phyloP scores from a whole-genome alignment of 2,113 vertebrate genomes.

The Panthera uncia region DNA sequence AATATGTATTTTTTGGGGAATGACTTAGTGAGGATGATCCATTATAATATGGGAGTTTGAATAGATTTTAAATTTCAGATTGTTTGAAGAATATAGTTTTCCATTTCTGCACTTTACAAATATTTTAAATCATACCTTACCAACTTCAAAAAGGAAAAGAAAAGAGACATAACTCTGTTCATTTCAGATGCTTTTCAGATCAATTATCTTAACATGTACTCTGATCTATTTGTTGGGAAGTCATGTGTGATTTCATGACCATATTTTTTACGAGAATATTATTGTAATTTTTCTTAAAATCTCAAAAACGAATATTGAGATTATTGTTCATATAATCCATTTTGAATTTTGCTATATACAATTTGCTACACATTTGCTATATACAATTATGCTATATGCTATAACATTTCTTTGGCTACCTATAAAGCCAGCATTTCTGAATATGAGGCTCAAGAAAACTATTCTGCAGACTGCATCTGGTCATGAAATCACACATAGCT shows the following conservation, averaged over 20 bases:
- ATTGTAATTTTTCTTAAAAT: neutral
- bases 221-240: neutral
- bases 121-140: conserved; percentile 4
- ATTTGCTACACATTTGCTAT: too few relatives aligned
- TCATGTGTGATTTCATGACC: neutral
- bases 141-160: neutral
- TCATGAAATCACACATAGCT: neutral
- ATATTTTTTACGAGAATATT: neutral
- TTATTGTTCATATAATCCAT: neutral
- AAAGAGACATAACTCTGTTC: neutral
- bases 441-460: neutral
- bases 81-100: neutral
- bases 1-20: neutral
- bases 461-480: neutral
- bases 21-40: neutral
- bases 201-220: neutral
- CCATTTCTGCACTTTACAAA: neutral
- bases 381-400: neutral
- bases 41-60: neutral
- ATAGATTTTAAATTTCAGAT: neutral
- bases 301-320: neutral
- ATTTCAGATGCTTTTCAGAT: neutral
- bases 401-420: neutral
- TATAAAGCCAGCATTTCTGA: neutral
- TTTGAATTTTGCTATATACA: neutral